Base-by-base conservation (phyloP, 2,888 invertebrate genomes). In the Carcina quercana region DNA sequence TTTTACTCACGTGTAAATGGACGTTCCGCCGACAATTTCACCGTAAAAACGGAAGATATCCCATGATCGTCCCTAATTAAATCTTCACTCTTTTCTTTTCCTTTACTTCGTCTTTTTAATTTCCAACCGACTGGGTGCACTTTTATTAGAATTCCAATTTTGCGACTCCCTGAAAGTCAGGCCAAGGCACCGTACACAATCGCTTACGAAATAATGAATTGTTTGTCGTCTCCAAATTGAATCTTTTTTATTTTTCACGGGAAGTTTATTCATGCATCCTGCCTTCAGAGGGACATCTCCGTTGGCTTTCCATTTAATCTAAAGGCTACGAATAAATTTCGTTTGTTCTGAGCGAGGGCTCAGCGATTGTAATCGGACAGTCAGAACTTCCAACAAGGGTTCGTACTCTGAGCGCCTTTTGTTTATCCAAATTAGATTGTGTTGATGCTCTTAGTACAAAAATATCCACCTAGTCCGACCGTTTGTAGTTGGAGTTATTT, bases 61-160 rank as follows among this genome's bases (percentile, higher is more conserved):
- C 37, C 43, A 40, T 53, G 45, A 53, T 51, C 34, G 34, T 37
- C 43, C 52, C 50, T 59, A 59, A 61, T 63, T 59, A 57, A 60
- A 59, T 59, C 39, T 53, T 56, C 50, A 42, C 41, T 46, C 49
- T 47, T 33, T 37, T 11, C 11, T 25, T 30, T 15, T 8, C 4
- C 22, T 10, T 19, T 47, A 43, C 44, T 46, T 43, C 40, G 53
- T 46, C 52, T 46, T 57, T 59, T 60, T 52, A 53, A 53, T 54
- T 58, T 60, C 47, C 51, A 38, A 34, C 32, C 39, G 45, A 15
- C 43, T 46, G 47, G 37, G 35, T 46, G 43, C 43, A 39, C 44
- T 62, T 61, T 60, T 64, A 64, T 57, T 59, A 56, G 44, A 60
- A 58, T 56, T 55, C 43, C 48, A 56, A 60, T 63, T 50, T 47